Percentiles rank a stretch among this genome's conserved stretches.
These are phyloP conservation scores for Stichodactyla mertensii DNA, from an alignment of 64 coral and sea anemone genomes.

Conservation along the genomic window DNA sequence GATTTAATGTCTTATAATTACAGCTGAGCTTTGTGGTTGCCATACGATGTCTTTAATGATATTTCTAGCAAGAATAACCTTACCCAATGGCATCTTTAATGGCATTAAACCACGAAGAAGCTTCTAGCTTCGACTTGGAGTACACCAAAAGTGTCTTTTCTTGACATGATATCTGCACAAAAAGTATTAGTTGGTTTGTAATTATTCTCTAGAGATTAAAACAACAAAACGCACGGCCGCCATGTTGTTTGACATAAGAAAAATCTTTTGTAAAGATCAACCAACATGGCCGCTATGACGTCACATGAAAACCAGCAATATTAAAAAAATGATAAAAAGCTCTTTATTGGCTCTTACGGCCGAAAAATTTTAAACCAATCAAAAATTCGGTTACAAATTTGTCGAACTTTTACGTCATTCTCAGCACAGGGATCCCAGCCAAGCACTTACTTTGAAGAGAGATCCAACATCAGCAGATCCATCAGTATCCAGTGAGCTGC, in stretches of 20 bases:
- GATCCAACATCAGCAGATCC: conserved; percentile 70
- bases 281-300: no score
- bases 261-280: no score
- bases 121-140: conserved; percentile 69
- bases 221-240: no score
- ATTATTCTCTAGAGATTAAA: no score
- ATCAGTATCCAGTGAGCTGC: conserved; percentile 49
- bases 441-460: conserved; percentile 72
- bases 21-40: no score
- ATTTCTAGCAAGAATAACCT: not conserved
- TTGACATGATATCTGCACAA: conserved; percentile 56
- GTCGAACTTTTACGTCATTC: not conserved
- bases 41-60: no score
- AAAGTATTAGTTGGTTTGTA: not conserved
- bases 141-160: conserved; percentile 84
- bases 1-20: no score
- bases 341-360: no score
- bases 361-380: not conserved
- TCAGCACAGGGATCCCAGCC: not conserved
- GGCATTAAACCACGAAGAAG: conserved; percentile 49
- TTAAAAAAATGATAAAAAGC: not conserved
- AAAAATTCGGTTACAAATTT: not conserved
- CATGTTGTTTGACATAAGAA: no score
- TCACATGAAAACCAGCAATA: no score
- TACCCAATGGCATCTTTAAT: conserved; percentile 71